Percentiles rank a stretch among this genome's conserved stretches.
Conservation (phyloP, 2,888 invertebrate genomes). For the Drosophila merina region DNA sequence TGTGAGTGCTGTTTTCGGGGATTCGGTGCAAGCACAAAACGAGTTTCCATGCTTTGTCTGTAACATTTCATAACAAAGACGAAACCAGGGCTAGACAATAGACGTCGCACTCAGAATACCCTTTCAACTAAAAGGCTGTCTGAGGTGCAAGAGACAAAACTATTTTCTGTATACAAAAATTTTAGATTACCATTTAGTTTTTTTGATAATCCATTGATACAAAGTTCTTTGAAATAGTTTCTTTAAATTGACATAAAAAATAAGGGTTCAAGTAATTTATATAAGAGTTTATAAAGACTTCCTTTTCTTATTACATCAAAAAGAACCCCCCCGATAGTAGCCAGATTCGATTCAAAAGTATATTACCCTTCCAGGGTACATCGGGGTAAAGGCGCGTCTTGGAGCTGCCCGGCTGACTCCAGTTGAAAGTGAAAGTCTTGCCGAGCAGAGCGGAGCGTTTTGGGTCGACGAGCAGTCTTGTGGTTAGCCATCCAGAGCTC, state of each 20-base stretch:
- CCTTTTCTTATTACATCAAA: no score
- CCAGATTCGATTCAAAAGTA: not conserved
- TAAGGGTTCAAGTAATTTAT: no score
- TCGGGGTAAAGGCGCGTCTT: constrained; percentile 16
- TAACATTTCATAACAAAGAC: constrained; percentile 69
- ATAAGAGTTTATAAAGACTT: no score
- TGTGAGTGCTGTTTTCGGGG: constrained; percentile 26
- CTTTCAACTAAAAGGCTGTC: not conserved
- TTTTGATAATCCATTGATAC: no score
- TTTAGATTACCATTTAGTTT: no score
- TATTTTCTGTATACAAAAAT: no score
- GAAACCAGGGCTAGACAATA: constrained; percentile 19
- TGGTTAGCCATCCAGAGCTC: constrained; percentile 32
- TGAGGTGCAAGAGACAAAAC: no score
- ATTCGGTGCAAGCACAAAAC: constrained; percentile 65
- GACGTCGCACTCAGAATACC: not conserved
- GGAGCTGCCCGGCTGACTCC: constrained; percentile 59
- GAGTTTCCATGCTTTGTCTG: constrained; percentile 57
- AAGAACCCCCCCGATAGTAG: not conserved
- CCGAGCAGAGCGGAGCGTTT: constrained; percentile 31
- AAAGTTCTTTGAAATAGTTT: no score
- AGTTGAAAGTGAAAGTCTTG: constrained; percentile 74
- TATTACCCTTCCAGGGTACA: constrained; percentile 21
- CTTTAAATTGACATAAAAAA: no score
- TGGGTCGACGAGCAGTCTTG: constrained; percentile 29